Percentiles rank a stretch among this genome's conserved stretches.
These are phyloP conservation scores for Phlogophora meticulosa DNA, from an alignment of 2,888 invertebrate genomes.

Conservation along the genomic window DNA sequence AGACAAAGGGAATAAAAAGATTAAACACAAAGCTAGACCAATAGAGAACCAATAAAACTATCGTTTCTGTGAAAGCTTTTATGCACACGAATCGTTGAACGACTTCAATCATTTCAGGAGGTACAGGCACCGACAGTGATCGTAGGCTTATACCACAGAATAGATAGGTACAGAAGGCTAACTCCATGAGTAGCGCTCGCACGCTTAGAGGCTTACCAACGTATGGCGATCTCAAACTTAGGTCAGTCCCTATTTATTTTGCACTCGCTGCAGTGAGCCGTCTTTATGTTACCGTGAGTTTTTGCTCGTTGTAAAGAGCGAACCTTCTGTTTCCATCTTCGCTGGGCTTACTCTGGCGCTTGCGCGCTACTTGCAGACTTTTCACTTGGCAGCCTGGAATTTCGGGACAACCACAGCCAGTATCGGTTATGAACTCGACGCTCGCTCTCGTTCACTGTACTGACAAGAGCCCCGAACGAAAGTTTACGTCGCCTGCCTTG, in stretches of 20 bases:
- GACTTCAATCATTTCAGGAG: conserved; percentile 31
- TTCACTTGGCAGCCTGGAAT: conserved; percentile 44
- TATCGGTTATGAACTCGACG: conserved; percentile 39
- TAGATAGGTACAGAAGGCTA: not conserved
- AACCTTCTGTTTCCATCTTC: conserved; percentile 16
- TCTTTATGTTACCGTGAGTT: not conserved
- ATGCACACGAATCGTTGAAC: conserved; percentile 16
- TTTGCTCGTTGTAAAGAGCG: not conserved
- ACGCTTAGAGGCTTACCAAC: too few species aligned
- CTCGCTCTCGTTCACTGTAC: conserved; percentile 44
- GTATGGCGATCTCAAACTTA: not conserved
- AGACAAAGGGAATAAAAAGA: conserved; percentile 16
- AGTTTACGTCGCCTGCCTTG: conserved; percentile 42
- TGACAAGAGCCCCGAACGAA: conserved; percentile 26
- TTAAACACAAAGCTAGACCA: conserved; percentile 16
- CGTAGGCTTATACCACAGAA: conserved; percentile 17
- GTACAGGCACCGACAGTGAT: conserved; percentile 13
- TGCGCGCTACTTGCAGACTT: conserved; percentile 62
- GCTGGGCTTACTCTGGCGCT: conserved; percentile 58
- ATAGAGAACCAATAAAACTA: conserved; percentile 27
- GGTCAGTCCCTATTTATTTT: too few species aligned
- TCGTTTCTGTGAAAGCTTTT: conserved; percentile 25
- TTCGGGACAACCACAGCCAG: conserved; percentile 53
- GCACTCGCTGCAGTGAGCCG: too few species aligned
- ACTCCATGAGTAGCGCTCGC: too few species aligned